Evolutionary conservation across 2,113 vertebrate species (phyloP).

Genomic region (Alethe diademata): DNA sequence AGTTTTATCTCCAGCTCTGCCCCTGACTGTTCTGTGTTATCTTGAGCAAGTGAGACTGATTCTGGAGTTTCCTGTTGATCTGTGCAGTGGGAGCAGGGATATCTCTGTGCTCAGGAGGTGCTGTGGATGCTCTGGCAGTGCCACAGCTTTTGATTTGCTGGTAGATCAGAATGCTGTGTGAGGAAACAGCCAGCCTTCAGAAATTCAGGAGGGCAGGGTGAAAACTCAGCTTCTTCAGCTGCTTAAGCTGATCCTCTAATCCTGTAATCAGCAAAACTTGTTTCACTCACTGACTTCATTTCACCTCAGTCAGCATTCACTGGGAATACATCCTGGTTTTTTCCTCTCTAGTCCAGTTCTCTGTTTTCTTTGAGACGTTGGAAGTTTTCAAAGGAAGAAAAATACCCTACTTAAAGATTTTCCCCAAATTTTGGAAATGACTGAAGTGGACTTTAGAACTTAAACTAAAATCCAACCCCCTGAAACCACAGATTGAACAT

Average conservation of each 20-base stretch:
- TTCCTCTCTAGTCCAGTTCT: not conserved
- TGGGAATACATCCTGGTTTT: not conserved
- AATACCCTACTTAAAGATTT: not conserved
- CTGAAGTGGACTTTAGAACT: not conserved
- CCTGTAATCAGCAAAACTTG: not conserved
- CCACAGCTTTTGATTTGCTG: not conserved
- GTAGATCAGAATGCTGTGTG: not conserved
- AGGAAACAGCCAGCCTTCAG: not conserved
- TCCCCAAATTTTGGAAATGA: not conserved
- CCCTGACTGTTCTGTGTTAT: not conserved
- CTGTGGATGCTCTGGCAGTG: not conserved
- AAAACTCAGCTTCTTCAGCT: not conserved
- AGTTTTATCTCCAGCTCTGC: not conserved
- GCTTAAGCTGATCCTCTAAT: not conserved
- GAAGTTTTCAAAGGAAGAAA: not conserved
- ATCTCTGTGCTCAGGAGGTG: not conserved
- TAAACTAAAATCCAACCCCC: not conserved
- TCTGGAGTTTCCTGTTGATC: not conserved
- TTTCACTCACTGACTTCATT: not conserved
- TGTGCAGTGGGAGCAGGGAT: not conserved
- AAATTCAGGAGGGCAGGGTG: not conserved
- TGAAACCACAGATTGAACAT: not conserved
- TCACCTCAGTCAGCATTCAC: not conserved
- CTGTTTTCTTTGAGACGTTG: not conserved
- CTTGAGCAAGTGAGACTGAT: not conserved